Conservation (phyloP, 2,113 vertebrate species). For the Cryptomyrus ogoouensis region DNA sequence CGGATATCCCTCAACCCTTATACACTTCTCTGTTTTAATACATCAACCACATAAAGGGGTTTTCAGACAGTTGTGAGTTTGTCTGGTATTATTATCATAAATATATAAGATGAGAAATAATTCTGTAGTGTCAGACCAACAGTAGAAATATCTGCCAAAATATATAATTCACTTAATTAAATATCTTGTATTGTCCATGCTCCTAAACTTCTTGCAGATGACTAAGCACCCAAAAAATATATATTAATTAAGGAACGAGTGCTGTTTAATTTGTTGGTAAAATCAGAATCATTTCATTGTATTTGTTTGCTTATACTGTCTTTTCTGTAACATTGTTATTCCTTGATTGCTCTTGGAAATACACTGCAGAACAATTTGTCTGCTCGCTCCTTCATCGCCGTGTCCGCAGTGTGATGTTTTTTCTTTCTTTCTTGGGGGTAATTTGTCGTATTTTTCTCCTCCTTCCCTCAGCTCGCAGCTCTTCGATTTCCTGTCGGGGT, state of each 20-base stretch:
- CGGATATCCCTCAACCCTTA: not conserved
- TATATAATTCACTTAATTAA: not conserved
- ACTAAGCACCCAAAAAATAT: not conserved
- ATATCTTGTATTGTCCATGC: not conserved
- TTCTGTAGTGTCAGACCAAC: not conserved
- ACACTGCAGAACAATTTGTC: not conserved
- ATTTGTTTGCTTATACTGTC: not conserved
- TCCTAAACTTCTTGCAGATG: not conserved
- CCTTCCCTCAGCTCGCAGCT: slow-evolving; percentile 42
- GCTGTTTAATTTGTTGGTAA: not conserved
- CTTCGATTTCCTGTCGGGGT: slow-evolving; percentile 67
- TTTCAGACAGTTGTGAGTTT: not conserved
- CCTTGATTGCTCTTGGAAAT: not conserved
- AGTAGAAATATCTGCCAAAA: not conserved
- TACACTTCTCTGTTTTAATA: not conserved
- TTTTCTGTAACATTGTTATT: slow-evolving; percentile 7
- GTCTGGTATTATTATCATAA: too few species aligned
- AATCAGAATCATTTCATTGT: not conserved
- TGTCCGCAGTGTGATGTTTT: slow-evolving; percentile 50
- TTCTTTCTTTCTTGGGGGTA: slow-evolving; percentile 58
- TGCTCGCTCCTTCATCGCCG: not conserved
- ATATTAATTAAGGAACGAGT: not conserved
- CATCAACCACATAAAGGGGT: not conserved
- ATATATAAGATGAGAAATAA: not conserved
- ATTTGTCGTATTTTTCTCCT: slow-evolving; percentile 60